These are phyloP conservation scores for Drosophila malerkotliana DNA, from an alignment of 1,140 invertebrate genomes.

Conservation along the genomic window DNA sequence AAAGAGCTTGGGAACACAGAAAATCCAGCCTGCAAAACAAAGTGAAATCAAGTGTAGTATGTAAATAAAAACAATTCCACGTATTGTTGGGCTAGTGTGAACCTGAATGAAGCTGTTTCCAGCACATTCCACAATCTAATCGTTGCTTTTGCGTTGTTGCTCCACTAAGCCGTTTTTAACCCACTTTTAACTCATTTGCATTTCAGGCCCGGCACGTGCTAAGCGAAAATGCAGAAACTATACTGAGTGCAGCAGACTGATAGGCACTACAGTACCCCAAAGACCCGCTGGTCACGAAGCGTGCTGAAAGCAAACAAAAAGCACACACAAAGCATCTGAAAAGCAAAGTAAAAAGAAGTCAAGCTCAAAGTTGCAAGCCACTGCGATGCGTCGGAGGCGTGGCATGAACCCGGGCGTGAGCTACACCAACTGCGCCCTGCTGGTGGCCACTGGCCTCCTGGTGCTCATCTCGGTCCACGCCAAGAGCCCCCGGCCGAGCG, in stretches of 20 bases:
- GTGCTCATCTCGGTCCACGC: constrained; percentile 73
- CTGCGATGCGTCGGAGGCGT: constrained; percentile 43
- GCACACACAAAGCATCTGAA: background rate
- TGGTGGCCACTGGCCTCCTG: constrained; percentile 62
- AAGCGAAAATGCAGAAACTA: constrained; percentile 51
- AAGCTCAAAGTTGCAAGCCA: background rate
- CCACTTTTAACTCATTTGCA: constrained; percentile 11
- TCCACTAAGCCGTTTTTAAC: constrained; percentile 9
- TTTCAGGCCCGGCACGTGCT: constrained; percentile 67
- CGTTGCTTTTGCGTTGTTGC: constrained; percentile 20
- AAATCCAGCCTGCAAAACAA: background rate
- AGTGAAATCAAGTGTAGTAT: background rate
- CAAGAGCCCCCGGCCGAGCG: constrained; percentile 70
- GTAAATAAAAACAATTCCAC: constrained; percentile 14
- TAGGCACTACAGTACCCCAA: constrained; percentile 22
- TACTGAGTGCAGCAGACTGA: constrained; percentile 36
- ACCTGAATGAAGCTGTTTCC: constrained; percentile 42
- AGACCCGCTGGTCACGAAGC: constrained; percentile 1
- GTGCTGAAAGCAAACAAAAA: background rate
- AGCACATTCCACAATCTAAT: constrained; percentile 26
- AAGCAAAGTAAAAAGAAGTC: background rate
- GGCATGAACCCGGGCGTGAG: constrained; percentile 42
- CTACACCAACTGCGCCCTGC: constrained; percentile 67
- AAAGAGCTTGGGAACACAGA: constrained; percentile 11
- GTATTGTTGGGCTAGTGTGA: constrained; percentile 16